Base-by-base conservation (phyloP, 2,113 vertebrate genomes). In the Micronisus gabar region DNA sequence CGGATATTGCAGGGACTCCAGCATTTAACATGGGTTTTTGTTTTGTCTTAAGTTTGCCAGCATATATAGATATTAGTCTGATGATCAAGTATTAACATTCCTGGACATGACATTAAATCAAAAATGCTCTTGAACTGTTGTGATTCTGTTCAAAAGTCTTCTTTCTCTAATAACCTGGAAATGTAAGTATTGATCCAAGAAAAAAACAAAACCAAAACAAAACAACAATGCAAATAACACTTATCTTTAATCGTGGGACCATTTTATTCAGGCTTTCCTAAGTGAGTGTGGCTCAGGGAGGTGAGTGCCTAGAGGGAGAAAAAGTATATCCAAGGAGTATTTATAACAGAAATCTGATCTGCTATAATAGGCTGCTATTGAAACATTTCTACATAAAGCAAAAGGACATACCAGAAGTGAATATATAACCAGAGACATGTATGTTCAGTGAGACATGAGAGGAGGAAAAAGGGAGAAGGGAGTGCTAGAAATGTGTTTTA, bases 261-360 rank as follows among this genome's bases (percentile, higher is more conserved):
- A 47, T 62, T 85, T 94, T 90, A 36, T 85, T 89, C 40, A 38
- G 52, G 12, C 20, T 92, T 94, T 59, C 16, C 29, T 67, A 36
- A 71, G 26, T 30, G 16, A 70, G 4, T 36, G 17, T 71, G 81
- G 29, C 59, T 70, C 32, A 67, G 55, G 50, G 34, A 81, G 4
- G 11, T 89, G 25, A 4, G 25, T 81, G 45, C 50, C 13, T 84
- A 47, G 86, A 86, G 26, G 25, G 38, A 66, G 25, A 14, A 81
- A 74, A 81, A 61, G 18, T 48, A 53, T 32, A 62, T 29, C 36
- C 16, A 43, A 55, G 23, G 8, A 56, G 7, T 27, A 70, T 68
- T 71, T 91, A 36, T 79, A 73, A 83, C 32, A 66, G 63, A 91
- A 74, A 45, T 93, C 58, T 93, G 68, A 73, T 86, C 83, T 83